Evolutionary conservation across 2,888 invertebrate species (phyloP), one percentile per base, ranked within the genome.

Genomic region (Scaptomyza polygonia): DNA sequence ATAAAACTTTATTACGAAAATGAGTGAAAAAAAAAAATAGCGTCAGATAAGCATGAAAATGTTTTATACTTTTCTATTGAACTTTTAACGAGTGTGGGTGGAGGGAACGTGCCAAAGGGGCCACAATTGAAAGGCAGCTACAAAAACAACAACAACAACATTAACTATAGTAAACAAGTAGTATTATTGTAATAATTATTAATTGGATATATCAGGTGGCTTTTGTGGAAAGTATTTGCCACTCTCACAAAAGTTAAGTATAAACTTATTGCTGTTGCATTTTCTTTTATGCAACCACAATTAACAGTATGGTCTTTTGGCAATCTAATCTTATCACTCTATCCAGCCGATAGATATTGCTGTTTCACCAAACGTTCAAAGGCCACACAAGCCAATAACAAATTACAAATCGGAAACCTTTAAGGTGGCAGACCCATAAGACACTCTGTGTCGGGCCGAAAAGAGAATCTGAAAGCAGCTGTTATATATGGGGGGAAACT

Each of bases 1-100:
- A 82, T 69, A 68, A 79, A 79, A 84, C 78, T 78, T 81, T 79
- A 84, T 84, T 77, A 84, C 56, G 29, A 77, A 77, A 75, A 72
- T 56, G 43, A 47, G 55, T 52, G 49, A 68, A 64, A 68, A 59
- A 27, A 68, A 64, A 68, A 59, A 27, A 21, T 16, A 75, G 59
- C 67, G 45, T 58, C 53, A 67, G 63, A 59, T 77, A 74, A 73
- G 58, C 75, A 70, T 73, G 59, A 66, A 78, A 69, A 78, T 76
- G 55, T 62, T 67, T 58, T 53, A 72, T 67, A 62, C 44, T 65
- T 80, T 79, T 79, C 55, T 59, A 79, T 79, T 82, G 86, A 86
- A 81, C 81, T 77, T 65, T 53, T 53, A 42, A 48, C 39, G 16
- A 36, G 58, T 52, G 49, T 25, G 49, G 49, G 49, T 34, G 36